A percentile compares a stretch with the other conserved stretches of the same genome.
phyloP scores from a whole-genome alignment of 2,888 invertebrate species.

The Drosophila koepferae region DNA sequence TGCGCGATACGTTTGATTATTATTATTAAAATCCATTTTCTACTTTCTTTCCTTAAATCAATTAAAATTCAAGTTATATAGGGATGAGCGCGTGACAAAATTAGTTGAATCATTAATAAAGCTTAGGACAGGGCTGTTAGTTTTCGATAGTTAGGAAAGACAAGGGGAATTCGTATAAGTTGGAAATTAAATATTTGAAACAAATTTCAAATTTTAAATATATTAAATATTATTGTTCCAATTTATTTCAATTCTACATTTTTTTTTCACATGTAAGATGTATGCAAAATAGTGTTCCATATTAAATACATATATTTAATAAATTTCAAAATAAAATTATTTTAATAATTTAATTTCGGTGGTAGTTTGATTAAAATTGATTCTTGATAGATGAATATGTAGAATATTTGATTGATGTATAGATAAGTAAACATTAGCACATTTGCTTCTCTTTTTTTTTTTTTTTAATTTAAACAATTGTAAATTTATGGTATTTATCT shows the following conservation, averaged over 20 bases:
- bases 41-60: not conserved
- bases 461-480: not conserved
- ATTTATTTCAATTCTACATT: too few species aligned
- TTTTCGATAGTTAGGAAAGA: conserved; percentile 8
- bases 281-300: too few species aligned
- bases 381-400: too few species aligned
- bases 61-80: not conserved
- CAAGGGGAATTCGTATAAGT: not conserved
- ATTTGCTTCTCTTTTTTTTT: too few species aligned
- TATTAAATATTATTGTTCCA: too few species aligned
- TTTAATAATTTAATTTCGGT: too few species aligned
- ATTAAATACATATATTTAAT: too few species aligned
- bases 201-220: not conserved
- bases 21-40: conserved; percentile 22
- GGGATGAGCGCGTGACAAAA: conserved; percentile 11
- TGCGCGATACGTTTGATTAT: not conserved
- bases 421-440: too few species aligned
- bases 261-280: too few species aligned
- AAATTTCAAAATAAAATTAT: too few species aligned
- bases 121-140: not conserved
- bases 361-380: too few species aligned
- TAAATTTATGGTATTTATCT: conserved; percentile 12
- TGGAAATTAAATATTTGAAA: not conserved
- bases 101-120: not conserved
- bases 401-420: too few species aligned